Evolutionary conservation across 2,113 vertebrate species (phyloP), one percentile per base, ranked within the genome.

Genomic region (Clarias gariepinus): DNA sequence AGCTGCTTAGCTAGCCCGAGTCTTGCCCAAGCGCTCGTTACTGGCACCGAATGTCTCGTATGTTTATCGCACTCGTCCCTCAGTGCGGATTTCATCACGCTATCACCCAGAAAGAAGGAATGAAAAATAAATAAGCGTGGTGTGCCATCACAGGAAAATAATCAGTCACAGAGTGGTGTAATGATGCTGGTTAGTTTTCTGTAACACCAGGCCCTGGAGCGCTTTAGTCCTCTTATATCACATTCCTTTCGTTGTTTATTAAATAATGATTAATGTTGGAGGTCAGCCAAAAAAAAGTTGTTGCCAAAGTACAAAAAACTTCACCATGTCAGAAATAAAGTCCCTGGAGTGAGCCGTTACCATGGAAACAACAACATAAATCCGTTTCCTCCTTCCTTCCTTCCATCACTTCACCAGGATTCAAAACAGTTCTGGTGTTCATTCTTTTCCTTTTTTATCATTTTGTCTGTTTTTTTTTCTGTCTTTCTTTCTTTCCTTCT

Each of bases 1-100:
- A 19, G 57, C 69, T 71, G 64, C 87, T 47, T 55, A 57, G 89
- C 87, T 91, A 91, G 89, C 83, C 87, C 87, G 84, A 89, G 85
- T 86, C 89, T 86, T 90, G 73, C 84, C 85, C 87, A 91, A 91
- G 92, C 86, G 77, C 41, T 58, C 89, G 86, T 91, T 90, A 92
- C 90, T 91, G 89, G 81, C 88, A 89, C 79, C 52, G 53, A 90
- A 89, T 52, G 60, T 76, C 81, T 86, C 85, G 25, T 91, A 90
- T 84, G 81, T 83, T 88, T 80, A 84, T 13, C 64, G 64, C 33
- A 3, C n/a, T 3, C 18, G 57, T 47, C 64, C 28, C 21, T 64
- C 52, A 84, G 90, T 80, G 33, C 69, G 83, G 83, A 87, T 88
- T 85, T 85, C 81, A 81, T 58, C 63, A 84, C 61, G 81, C 89